Evolutionary conservation across 2,113 vertebrate genomes (phyloP).

Genomic region (Diglossa brunneiventris): DNA sequence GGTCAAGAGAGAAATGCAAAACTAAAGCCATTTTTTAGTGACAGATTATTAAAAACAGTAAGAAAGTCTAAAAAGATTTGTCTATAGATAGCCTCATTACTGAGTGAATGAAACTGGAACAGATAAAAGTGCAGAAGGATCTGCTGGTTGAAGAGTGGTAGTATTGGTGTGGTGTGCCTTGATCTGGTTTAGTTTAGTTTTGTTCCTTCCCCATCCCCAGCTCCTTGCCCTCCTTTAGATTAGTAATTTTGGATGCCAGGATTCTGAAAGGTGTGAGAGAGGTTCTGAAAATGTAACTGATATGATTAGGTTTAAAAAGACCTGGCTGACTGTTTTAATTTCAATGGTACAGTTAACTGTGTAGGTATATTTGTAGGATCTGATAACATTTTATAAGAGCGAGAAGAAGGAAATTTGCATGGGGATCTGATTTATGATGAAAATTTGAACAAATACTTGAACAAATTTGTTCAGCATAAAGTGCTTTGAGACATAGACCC

Average conservation of each 20-base stretch:
- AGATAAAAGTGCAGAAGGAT: not conserved
- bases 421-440: not conserved
- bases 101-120: not conserved
- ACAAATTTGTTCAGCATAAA: not conserved
- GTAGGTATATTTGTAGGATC: not conserved
- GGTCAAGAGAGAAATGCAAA: not conserved
- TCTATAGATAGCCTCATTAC: rapidly evolving
- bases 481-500: not conserved
- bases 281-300: not conserved
- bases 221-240: rapidly evolving
- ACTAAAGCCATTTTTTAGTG: not conserved
- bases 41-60: not conserved
- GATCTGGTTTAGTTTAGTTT: not conserved
- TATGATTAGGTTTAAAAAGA: not conserved
- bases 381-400: not conserved
- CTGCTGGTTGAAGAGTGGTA: rapidly evolving
- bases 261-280: not conserved
- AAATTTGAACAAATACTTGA: not conserved
- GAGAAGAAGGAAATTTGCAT: not conserved
- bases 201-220: not conserved
- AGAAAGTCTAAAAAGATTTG: rapidly evolving
- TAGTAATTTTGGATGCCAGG: not conserved
- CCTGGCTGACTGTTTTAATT: not conserved
- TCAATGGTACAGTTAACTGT: not conserved
- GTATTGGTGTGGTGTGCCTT: not conserved